These are phyloP conservation scores for Asarcornis scutulata DNA, from an alignment of 2,113 vertebrate genomes.

Conservation along the genomic window DNA sequence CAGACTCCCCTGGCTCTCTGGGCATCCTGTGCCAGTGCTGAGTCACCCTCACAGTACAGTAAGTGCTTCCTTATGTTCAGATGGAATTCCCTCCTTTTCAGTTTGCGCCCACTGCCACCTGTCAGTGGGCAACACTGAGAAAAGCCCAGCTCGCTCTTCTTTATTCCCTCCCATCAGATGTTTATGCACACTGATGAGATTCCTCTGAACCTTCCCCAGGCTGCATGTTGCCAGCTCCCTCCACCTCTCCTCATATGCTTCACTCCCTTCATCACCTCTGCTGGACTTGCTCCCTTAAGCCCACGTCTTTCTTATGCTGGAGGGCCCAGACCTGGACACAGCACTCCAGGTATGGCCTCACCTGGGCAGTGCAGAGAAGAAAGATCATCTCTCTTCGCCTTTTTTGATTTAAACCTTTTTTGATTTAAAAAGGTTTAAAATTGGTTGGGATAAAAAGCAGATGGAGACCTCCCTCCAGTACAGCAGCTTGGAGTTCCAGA, in stretches of 20 bases:
- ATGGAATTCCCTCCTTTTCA: neutral
- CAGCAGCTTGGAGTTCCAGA: neutral
- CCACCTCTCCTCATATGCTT: neutral
- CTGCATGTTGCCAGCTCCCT: no score
- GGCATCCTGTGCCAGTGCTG: neutral
- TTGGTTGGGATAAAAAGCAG: neutral
- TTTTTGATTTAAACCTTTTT: no score
- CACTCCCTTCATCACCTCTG: neutral
- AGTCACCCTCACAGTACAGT: neutral
- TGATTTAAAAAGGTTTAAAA: neutral
- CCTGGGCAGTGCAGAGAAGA: no score
- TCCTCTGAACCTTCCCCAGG: no score
- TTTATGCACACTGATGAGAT: no score
- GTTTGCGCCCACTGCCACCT: neutral
- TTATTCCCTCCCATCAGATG: no score
- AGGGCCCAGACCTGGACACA: neutral
- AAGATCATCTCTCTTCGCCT: neutral
- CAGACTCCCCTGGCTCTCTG: neutral
- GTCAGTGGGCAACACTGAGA: neutral
- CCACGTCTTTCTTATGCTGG: neutral
- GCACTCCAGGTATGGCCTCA: neutral
- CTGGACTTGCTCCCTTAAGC: neutral
- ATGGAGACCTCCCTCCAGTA: neutral
- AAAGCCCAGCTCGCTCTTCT: no score
- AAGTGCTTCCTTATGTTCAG: neutral